Evolutionary conservation across 2,797 vertebrate species (phyloP), one percentile per base, ranked within the genome.

Genomic region (Menidia menidia): DNA sequence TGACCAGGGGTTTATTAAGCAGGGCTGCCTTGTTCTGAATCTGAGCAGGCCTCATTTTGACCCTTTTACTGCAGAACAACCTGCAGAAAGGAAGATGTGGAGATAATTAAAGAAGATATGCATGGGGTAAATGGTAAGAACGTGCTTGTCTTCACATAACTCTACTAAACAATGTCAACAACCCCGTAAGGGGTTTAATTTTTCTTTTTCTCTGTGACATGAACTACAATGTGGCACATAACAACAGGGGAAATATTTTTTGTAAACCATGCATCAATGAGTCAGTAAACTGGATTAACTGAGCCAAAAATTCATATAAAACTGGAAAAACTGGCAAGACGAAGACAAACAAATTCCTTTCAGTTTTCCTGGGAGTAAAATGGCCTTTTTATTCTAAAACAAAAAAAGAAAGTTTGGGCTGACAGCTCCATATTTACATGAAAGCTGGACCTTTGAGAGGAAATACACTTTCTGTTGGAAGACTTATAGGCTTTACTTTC

Each of bases 1-100:
- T 90, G 12, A 80, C 72, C 39, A 94, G 69, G 43, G 93, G 47
- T 74, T 90, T 95, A 0, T 71, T 81, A 32, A 87, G 84, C 31
- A 80, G 69, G 68, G 79, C 65, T 47, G 73, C 81, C 69, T 92
- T 92, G 58, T 81, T 92, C 69, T 87, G 74, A 8, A 50, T 53
- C 35, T 68, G 74, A 12, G 67, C 48, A 1, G 81, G 77, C 45
- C 86, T 76, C 92, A 93, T 95, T 80, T 61, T 72, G 7, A 50
- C 55, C 30, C 12, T 47, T 68, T n/a, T 32, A 5, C 18, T 7
- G 9, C 1, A 66, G 53, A 60, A 78, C 60, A 25, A 75, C 33
- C 73, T 85, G 80, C 11, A 78, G 62, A 47, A 63, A 51, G 19
- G 16, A 39, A 7, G 33, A 14, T 4, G 41, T 19, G 8, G 31